These are phyloP conservation scores for Drosophila monieri DNA, from an alignment of 2,888 invertebrate species.

Conservation along the genomic window DNA sequence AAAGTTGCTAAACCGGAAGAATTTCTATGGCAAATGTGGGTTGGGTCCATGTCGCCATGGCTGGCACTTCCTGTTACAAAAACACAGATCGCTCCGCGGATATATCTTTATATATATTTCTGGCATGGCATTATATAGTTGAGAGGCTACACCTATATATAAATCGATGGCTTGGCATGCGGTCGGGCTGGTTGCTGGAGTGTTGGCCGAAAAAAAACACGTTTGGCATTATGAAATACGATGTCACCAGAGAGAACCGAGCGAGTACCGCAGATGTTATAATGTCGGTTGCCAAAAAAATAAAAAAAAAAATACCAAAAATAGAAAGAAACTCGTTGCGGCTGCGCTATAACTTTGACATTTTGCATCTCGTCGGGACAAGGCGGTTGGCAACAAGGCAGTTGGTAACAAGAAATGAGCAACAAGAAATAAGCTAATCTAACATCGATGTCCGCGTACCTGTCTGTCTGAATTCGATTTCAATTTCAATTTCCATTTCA, in stretches of 20 bases:
- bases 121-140: neutral
- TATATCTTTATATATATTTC: neutral
- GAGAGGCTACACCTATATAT: slow-evolving; percentile 16
- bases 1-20: slow-evolving; percentile 68
- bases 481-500: slow-evolving; percentile 1
- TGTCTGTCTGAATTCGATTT: neutral
- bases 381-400: slow-evolving; percentile 60
- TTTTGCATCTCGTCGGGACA: slow-evolving; percentile 55
- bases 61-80: slow-evolving; percentile 71
- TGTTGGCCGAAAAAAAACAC: slow-evolving; percentile 59
- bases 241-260: slow-evolving; percentile 65
- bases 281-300: slow-evolving; percentile 5
- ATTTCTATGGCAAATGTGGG: slow-evolving; percentile 61
- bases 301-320: slow-evolving; percentile 39
- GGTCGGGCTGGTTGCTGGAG: slow-evolving; percentile 63
- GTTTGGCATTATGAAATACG: slow-evolving; percentile 74
- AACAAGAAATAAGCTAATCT: slow-evolving; percentile 7
- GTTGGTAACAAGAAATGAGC: slow-evolving; percentile 60
- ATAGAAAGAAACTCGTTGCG: slow-evolving; percentile 27
- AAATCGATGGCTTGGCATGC: slow-evolving; percentile 56
- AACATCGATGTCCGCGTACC: neutral
- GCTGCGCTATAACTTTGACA: slow-evolving; percentile 72
- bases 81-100: slow-evolving; percentile 31
- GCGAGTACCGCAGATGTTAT: slow-evolving; percentile 31
- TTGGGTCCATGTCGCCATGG: slow-evolving; percentile 52